Conservation (phyloP, 2,113 vertebrate genomes). For the Muscicapa adusta region DNA sequence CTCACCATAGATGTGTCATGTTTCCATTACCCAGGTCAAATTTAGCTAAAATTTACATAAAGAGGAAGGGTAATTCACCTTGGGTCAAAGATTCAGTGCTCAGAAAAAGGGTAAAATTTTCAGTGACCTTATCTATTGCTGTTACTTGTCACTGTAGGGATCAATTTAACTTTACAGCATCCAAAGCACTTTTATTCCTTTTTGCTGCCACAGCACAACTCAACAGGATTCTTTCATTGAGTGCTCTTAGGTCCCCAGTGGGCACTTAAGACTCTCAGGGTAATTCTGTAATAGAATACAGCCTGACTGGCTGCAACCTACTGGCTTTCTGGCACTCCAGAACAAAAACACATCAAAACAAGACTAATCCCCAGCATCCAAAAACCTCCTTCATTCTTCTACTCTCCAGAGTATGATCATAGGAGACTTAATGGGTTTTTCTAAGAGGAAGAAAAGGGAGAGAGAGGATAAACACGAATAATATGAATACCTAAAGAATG, state of each 20-base stretch:
- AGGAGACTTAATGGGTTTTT: accelerated
- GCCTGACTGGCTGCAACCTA: not conserved
- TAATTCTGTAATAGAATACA: not conserved
- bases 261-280: not conserved
- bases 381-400: not conserved
- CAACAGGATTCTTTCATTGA: not conserved
- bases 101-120: not conserved
- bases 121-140: not conserved
- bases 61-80: not conserved
- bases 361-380: not conserved
- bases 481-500: not conserved
- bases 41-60: not conserved
- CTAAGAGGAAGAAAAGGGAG: accelerated
- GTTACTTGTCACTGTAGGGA: not conserved
- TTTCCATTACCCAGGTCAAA: not conserved
- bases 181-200: not conserved
- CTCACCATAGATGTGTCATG: not conserved
- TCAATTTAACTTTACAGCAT: not conserved
- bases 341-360: no score
- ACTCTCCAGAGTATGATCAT: not conserved
- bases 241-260: not conserved
- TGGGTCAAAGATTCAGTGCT: not conserved
- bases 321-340: not conserved
- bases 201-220: not conserved
- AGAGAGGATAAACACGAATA: not conserved